Base-by-base conservation (phyloP, 1,140 invertebrate genomes). In the Meteorus sp. region DNA sequence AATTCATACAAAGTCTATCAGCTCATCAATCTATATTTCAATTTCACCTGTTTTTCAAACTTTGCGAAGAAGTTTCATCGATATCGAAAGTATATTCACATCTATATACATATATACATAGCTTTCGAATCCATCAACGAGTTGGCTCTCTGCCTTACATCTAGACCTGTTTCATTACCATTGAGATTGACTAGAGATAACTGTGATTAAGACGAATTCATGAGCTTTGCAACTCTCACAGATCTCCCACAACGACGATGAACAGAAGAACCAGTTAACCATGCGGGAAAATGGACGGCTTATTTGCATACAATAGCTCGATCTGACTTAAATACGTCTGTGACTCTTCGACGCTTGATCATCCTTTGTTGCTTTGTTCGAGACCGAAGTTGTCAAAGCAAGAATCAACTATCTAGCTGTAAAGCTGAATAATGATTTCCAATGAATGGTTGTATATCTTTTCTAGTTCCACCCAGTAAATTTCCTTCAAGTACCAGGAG, bases 131-230 rank as follows among this genome's bases (percentile, higher is more conserved):
- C 22, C 31, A 27, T 19, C 9, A 4, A 35, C 31, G 50, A 22
- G n/a, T 37, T 20, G 8, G 7, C 50, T 52, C n/a, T 11, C 17
- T 29, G 50, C 53, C 53, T n/a, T n/a, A n/a, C n/a, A n/a, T n/a
- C 60, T 59, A 63, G 62, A 66, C 65, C 64, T 60, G 64, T 65
- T 73, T 78, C 75, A 79, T 78, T 79, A 77, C 73, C 76, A 79
- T 79, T 69, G 74, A 79, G 75, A 78, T 79, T 79, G 77, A 78
- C 73, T 78, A 71, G 70, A 77, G 76, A 77, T 75, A 78, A 78
- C 68, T 76, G 75, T 78, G 78, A 79, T 79, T 75, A 78, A 78
- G 76, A 78, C 67, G 72, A 73, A 71, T 60, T 67, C 70, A 65
- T 45, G 59, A 62, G 74, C 77, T 79, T 78, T 79, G 74, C 73